Evolutionary conservation across 2,797 vertebrate species (phyloP), one percentile per base, ranked within the genome.

Genomic region (Heteromormyrus szaboi): DNA sequence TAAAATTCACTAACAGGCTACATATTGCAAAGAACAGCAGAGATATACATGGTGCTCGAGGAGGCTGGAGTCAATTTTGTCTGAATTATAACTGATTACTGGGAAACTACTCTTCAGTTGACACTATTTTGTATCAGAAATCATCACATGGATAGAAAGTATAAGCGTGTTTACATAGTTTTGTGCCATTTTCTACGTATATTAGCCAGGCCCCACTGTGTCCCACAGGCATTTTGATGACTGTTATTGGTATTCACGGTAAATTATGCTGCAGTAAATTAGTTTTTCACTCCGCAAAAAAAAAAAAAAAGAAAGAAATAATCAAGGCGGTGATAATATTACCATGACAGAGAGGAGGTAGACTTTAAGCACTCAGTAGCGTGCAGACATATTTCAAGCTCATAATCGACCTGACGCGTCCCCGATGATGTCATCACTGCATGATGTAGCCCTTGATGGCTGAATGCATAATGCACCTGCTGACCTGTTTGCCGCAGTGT

Each of bases 381-480:
- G 91, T 95, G 94, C 93, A 93, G 92, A 91, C 90, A 91, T 91
- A 92, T 94, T 79, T 95, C 91, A 92, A 91, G 94, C 95, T 94
- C 94, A 95, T 96, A 95, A 96, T 95, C 94, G 94, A 95, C 94
- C 94, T 94, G 94, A 92, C 90, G 92, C 91, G 94, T 93, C 93
- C 93, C 92, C 93, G 90, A 92, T 91, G 93, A 89, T 91, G 91
- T 88, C 91, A 90, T 90, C 90, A 92, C 90, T 41, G 51, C 90
- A 92, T 93, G 56, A 90, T 86, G 86, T n/a, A 33, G 25, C 12
- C 25, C 9, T 51, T 29, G 3, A n/a, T 79, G 14, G 48, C 50
- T 76, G 25, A 8, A 22, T 51, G 81, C n/a, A 12, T 84, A 25
- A 68, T 12, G 56, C 56, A 29, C 37, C 12, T 22, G n/a, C 56